Conservation (phyloP, 1,140 invertebrate species). For the Rhyzopertha dominica region DNA sequence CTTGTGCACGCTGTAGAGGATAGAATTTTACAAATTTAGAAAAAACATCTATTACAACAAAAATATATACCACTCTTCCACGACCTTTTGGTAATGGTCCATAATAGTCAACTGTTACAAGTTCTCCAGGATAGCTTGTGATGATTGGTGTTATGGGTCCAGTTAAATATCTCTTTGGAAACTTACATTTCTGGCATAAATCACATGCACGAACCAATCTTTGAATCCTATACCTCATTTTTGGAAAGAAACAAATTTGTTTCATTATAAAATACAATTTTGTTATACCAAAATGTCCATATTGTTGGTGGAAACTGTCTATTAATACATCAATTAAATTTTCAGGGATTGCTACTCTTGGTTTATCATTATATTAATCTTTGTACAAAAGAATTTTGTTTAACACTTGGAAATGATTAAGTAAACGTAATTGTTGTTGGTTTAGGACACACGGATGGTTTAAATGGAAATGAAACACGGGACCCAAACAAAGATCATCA, state of each 20-base stretch:
- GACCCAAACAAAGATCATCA: too few relatives aligned
- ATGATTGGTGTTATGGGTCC: slow-evolving; percentile 17
- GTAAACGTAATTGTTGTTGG: too few relatives aligned
- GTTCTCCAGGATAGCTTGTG: slow-evolving; percentile 22
- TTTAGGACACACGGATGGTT: too few relatives aligned
- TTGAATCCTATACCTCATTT: slow-evolving; percentile 22
- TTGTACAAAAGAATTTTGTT: too few relatives aligned
- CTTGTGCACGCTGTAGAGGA: slow-evolving; percentile 29
- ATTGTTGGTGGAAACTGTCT: slow-evolving; percentile 27
- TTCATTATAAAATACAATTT: slow-evolving; percentile 35
- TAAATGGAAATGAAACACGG: too few relatives aligned
- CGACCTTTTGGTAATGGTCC: slow-evolving; percentile 31
- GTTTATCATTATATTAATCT: too few relatives aligned
- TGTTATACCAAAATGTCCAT: slow-evolving; percentile 36
- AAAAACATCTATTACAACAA: slow-evolving; percentile 38
- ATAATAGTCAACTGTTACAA: slow-evolving; percentile 36
- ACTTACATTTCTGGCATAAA: slow-evolving; percentile 18
- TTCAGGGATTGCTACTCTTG: too few relatives aligned
- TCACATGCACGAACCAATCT: slow-evolving; percentile 24
- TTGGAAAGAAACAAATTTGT: slow-evolving; percentile 31
- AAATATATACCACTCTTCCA: slow-evolving; percentile 27
- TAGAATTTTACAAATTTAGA: slow-evolving; percentile 38
- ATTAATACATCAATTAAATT: too few relatives aligned
- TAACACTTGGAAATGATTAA: too few relatives aligned
- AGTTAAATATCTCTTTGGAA: background rate